Percentiles rank a stretch among this genome's conserved stretches.
These are phyloP conservation scores for Lampropteryx suffumata DNA, from an alignment of 2,888 invertebrate species.

Conservation along the genomic window DNA sequence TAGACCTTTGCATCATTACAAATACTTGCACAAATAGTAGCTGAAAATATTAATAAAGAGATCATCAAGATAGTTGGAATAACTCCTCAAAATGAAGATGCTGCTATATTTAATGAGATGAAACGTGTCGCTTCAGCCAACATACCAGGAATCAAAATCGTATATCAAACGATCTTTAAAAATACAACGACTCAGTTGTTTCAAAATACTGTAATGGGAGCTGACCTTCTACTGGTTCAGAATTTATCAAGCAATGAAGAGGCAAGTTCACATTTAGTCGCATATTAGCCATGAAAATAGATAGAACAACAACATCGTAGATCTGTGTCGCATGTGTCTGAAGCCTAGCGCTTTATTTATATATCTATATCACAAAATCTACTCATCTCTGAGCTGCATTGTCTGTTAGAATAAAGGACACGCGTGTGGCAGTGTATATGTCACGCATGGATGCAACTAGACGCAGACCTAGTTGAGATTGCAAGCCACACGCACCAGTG, in stretches of 20 bases:
- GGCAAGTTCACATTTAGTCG: constrained; percentile 22
- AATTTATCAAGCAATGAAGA: constrained; percentile 34
- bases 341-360: too few species aligned
- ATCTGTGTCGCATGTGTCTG: too few species aligned
- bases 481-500: too few species aligned
- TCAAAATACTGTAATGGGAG: constrained; percentile 10
- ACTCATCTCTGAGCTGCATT: too few species aligned
- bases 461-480: too few species aligned
- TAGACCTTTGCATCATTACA: constrained; percentile 35
- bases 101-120: constrained; percentile 28
- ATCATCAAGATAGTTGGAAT: constrained; percentile 36
- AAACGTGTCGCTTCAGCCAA: constrained; percentile 14
- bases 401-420: too few species aligned
- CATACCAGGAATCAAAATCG: constrained; percentile 24
- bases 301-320: too few species aligned
- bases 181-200: constrained; percentile 5
- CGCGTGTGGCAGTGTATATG: too few species aligned
- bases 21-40: constrained; percentile 42
- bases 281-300: too few species aligned
- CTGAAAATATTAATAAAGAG: constrained; percentile 40
- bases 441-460: too few species aligned
- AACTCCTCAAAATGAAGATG: constrained; percentile 8
- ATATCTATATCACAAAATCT: too few species aligned
- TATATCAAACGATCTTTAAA: constrained; percentile 26
- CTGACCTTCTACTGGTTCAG: constrained; percentile 36